A percentile compares a stretch with the other conserved stretches of the same genome.
Evolutionary conservation across 2,797 vertebrate genomes (phyloP).

Genomic region (Pristis pectinata): DNA sequence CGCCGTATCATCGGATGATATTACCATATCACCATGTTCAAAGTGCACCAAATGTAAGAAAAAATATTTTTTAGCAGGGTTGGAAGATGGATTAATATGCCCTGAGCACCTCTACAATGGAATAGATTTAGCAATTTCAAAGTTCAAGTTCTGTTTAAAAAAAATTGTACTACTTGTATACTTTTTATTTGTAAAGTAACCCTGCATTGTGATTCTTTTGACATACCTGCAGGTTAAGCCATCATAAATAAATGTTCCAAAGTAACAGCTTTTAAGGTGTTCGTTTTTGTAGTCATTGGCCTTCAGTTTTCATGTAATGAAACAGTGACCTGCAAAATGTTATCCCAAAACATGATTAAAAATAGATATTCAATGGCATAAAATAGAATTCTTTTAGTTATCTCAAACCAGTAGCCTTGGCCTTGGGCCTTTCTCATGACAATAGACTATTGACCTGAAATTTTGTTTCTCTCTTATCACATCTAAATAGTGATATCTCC

Average conservation of each 20-base stretch:
- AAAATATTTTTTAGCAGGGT: background rate
- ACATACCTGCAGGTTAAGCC: background rate
- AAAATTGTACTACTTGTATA: background rate
- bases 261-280: background rate
- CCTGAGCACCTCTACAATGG: background rate
- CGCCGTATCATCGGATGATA: too few species aligned
- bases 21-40: too few species aligned
- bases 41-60: background rate
- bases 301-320: background rate
- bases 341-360: background rate
- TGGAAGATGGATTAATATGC: background rate
- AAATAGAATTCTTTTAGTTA: background rate
- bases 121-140: background rate
- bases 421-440: background rate
- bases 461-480: too few species aligned
- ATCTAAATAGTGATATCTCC: too few species aligned
- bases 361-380: background rate
- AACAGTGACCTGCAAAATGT: background rate
- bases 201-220: background rate
- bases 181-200: background rate
- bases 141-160: background rate
- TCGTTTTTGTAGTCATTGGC: background rate
- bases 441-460: too few species aligned
- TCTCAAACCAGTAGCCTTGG: background rate
- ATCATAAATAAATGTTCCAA: background rate